Evolutionary conservation across 2,113 vertebrate species (phyloP), one percentile per base, ranked within the genome.

Genomic region (Cottus gobio): DNA sequence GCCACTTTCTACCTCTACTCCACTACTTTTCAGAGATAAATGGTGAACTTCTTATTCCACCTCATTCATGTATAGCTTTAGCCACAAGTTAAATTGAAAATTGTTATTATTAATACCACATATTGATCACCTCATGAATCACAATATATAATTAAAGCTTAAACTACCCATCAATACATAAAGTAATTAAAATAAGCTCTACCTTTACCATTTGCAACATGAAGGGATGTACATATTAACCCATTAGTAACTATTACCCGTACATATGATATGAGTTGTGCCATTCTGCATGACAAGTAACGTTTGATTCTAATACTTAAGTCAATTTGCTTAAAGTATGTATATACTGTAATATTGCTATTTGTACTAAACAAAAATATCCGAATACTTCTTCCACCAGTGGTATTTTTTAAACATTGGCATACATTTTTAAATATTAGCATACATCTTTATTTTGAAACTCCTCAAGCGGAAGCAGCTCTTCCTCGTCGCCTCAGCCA

Each of bases 391-490:
- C 7, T 16, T 44, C 7, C 39, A 66, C 15, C 39, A 2, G 24
- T 28, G 39, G 24, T 46, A 46, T 28, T 26, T 8, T 34, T 34
- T 34, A 34, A 34, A n/a, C n/a, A n/a, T n/a, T n/a, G n/a, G n/a
- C n/a, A n/a, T n/a, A n/a, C 10, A n/a, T n/a, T n/a, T 12, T 12
- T 8, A 60, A 30, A 39, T 37, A 39, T n/a, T n/a, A n/a, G n/a
- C 18, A 2, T 2, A 8, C 22, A 2, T 11, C 52, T 72, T 76
- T 90, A 87, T 81, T 84, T 67, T 88, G 90, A 85, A 88, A 76
- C 11, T 0, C 0, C 1, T 0, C 0, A 0, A 26, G 56, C 20
- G 86, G 83, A 72, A 65, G 70, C 24, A 0, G 1, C 15, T 18
- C 0, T 30, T 12, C 12, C 6, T 0, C 2, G 0, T 24, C 1